phyloP scores from a whole-genome alignment of 2,113 vertebrate species.

The Rhegmatorhina hoffmannsi region DNA sequence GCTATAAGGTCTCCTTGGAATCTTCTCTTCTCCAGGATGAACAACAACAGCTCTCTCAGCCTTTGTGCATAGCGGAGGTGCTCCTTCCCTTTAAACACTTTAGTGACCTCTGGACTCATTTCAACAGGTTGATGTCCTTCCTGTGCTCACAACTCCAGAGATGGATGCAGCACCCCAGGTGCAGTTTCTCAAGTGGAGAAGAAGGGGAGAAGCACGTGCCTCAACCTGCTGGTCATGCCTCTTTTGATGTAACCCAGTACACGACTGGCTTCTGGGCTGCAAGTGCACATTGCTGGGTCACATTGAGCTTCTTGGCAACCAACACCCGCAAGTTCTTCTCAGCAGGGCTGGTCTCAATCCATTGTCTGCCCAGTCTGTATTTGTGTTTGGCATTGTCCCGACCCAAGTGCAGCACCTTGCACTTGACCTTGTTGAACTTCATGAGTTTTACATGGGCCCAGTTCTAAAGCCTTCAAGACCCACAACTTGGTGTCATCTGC shows the following conservation, averaged over 20 bases:
- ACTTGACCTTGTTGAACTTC: background rate
- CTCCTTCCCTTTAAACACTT: background rate
- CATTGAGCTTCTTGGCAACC: background rate
- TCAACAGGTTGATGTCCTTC: background rate
- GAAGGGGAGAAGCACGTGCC: background rate
- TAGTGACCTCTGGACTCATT: background rate
- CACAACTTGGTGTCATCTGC: background rate
- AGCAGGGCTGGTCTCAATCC: background rate
- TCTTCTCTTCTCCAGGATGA: background rate
- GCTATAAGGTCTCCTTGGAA: background rate
- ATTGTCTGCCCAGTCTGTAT: background rate
- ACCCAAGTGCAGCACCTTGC: background rate
- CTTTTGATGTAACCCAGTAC: background rate
- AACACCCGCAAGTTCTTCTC: background rate
- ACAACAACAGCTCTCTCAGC: background rate
- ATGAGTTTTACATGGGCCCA: background rate
- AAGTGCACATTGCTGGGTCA: background rate
- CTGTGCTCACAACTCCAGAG: background rate
- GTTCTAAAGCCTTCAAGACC: too few species aligned
- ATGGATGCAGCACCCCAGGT: background rate
- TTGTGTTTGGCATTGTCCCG: background rate
- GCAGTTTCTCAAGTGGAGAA: background rate
- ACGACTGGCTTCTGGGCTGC: background rate
- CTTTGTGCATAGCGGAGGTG: background rate
- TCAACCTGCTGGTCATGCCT: background rate